Evolutionary conservation across 1,140 invertebrate species (phyloP), one percentile per base, ranked within the genome.

Genomic region (Diachasma alloeum): DNA sequence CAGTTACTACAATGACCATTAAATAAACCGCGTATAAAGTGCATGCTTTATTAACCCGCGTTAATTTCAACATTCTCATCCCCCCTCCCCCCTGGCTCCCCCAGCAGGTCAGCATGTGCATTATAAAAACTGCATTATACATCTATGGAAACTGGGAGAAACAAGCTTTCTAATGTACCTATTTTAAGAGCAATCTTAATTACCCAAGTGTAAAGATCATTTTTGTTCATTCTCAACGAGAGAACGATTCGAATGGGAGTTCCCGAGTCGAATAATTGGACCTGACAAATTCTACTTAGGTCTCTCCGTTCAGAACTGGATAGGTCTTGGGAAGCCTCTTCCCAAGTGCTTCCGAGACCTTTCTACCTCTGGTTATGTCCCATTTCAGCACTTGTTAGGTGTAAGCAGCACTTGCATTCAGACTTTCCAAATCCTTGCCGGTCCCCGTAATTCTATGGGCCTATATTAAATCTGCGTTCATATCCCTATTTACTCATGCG

Each of bases 121-220:
- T 56, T 19, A 56, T 56, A 56, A 56, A 56, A 63, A 63, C 15
- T 26, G 59, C 9, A 63, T 63, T 63, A 31, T 63, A 63, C 59
- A 31, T 63, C 59, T 63, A 63, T 63, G 59, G 59, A 63, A 63
- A 63, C 59, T 31, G 19, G 59, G 24, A 63, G 59, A 63, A 63
- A 63, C 59, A 10, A 63, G 59, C 59, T 63, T 63, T 63, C 59
- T 63, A 63, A 63, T 63, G 24, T 63, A 13, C 10, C 59, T 63
- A 63, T 63, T 24, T 63, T 63, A 24, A 63, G 59, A 24, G 19
- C 24, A 26, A 63, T 63, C 19, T 63, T 31, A 63, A 63, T 63
- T 31, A 63, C 19, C 24, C 24, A 63, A 63, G 11, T 26, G 24
- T 31, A 63, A 63, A 26, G 24, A 63, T 63, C 19, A 26, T 63